Evolutionary conservation across 2,797 vertebrate species (phyloP).

Genomic region (Tenualosa thibaudeaui): DNA sequence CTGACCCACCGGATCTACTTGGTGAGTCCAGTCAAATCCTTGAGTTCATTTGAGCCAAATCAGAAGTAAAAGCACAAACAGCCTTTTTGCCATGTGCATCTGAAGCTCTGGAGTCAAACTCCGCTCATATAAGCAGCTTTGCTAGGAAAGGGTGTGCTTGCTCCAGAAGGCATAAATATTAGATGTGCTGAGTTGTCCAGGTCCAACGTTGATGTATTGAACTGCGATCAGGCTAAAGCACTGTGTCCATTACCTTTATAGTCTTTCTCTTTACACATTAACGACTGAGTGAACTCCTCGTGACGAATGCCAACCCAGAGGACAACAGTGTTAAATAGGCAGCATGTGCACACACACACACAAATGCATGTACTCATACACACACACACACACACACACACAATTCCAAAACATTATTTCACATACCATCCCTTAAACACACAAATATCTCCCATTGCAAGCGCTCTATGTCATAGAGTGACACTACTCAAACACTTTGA

Average conservation of each 20-base stretch:
- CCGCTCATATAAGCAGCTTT: neutral
- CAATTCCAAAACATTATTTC: neutral
- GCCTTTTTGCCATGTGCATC: neutral
- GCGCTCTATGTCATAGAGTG: neutral
- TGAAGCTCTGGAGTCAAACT: neutral
- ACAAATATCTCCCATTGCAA: neutral
- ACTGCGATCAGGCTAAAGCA: conserved; percentile 13
- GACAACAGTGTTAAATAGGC: neutral
- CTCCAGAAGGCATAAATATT: neutral
- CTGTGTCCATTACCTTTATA: conserved; percentile 14
- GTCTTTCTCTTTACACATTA: conserved; percentile 17
- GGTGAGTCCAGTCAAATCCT: neutral
- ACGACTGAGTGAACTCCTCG: neutral
- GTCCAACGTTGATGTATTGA: conserved; percentile 16
- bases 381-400: neutral
- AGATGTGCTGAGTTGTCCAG: conserved; percentile 10
- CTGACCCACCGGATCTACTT: neutral
- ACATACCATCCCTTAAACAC: neutral
- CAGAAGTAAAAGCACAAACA: neutral
- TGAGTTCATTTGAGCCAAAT: neutral
- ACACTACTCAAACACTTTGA: neutral
- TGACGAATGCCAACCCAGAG: conserved; percentile 5
- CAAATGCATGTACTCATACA: neutral
- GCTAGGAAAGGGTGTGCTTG: neutral
- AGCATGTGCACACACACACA: neutral